Evolutionary conservation across 2,797 vertebrate genomes (phyloP).

Genomic region (Acridotheres tristis): DNA sequence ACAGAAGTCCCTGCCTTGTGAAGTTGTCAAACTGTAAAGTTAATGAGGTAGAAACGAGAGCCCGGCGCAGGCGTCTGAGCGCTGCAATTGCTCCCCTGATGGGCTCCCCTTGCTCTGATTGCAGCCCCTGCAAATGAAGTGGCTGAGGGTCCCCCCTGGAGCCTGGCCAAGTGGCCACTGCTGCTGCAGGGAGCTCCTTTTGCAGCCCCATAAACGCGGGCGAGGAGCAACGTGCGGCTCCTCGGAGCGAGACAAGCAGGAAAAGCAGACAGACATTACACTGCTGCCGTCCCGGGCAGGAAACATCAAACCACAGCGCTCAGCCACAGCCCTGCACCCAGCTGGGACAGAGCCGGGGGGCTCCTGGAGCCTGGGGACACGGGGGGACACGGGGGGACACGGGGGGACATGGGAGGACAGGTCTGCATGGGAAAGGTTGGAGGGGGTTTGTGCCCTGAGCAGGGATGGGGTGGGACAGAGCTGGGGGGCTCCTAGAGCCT

Average conservation of each 20-base stretch:
- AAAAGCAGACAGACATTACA: slow-evolving; percentile 46
- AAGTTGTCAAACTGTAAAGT: slow-evolving; percentile 73
- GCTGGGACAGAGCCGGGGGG: not conserved
- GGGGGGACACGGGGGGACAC: too few species aligned
- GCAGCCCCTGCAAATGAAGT: slow-evolving; percentile 39
- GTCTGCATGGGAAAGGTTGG: too few species aligned
- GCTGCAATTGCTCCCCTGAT: slow-evolving; percentile 42
- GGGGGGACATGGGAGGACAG: too few species aligned
- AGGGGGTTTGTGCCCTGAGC: too few species aligned
- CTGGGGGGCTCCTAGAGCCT: too few species aligned
- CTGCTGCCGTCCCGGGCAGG: not conserved
- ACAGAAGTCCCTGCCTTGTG: slow-evolving; percentile 54
- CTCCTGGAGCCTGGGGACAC: not conserved
- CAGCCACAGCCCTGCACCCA: not conserved
- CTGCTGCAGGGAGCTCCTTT: not conserved
- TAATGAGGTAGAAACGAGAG: slow-evolving; percentile 74
- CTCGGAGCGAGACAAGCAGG: not conserved
- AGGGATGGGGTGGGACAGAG: too few species aligned
- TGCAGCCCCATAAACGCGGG: not conserved
- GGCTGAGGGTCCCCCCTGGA: slow-evolving; percentile 56
- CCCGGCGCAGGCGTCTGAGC: slow-evolving; percentile 34
- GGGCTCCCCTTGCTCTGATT: not conserved
- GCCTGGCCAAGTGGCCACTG: not conserved
- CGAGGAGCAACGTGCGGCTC: not conserved
- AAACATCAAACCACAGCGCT: not conserved